Conservation (phyloP, 2,113 vertebrate species). For the Miniopterus natalensis region DNA sequence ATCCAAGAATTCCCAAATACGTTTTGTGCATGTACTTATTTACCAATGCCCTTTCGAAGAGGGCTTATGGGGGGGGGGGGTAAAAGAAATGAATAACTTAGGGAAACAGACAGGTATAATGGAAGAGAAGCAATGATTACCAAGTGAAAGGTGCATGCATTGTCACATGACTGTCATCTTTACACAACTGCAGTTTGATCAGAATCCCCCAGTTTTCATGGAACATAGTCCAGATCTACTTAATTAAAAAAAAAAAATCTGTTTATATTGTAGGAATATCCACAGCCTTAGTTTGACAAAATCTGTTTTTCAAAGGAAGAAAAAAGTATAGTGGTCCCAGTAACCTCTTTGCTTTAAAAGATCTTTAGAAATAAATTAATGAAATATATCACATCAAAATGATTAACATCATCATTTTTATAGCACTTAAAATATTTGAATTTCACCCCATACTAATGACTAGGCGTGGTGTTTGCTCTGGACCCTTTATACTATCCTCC, state of each 20-base stretch:
- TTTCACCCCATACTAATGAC: background rate
- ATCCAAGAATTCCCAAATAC: background rate
- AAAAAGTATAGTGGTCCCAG: background rate
- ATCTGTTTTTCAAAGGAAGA: constrained; percentile 24
- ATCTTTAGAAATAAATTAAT: constrained; percentile 48
- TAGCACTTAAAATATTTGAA: background rate
- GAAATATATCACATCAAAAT: background rate
- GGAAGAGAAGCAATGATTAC: background rate
- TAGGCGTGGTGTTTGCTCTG: background rate
- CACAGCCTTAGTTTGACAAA: constrained; percentile 42
- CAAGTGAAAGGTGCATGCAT: background rate
- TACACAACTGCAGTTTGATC: background rate
- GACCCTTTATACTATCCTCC: background rate
- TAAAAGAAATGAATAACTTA: background rate
- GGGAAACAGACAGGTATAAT: background rate
- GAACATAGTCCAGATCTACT: background rate
- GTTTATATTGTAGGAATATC: background rate
- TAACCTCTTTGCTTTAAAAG: constrained; percentile 65
- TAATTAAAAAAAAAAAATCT: constrained; percentile 32
- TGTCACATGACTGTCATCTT: background rate
- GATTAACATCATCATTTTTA: background rate
- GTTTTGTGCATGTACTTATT: background rate
- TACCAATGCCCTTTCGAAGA: constrained; percentile 15
- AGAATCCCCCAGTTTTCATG: background rate
- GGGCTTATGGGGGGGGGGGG: background rate